Base-by-base conservation (phyloP, 2,113 vertebrate genomes). In the Cheilinus undulatus region DNA sequence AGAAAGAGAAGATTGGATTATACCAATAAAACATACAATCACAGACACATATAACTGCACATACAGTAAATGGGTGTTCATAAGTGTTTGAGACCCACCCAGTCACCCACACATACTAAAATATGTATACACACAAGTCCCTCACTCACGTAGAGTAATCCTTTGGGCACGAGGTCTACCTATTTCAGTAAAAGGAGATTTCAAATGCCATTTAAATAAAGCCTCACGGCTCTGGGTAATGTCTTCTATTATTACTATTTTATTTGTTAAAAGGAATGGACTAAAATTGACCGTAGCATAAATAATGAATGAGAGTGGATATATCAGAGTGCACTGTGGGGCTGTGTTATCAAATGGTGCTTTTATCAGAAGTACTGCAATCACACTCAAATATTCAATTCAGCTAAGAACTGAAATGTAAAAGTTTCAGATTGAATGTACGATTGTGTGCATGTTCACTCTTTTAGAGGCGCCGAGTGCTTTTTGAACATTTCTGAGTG, bases 231-330 rank as follows among this genome's bases (percentile, higher is more conserved):
- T 80, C n/a, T 57, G 32, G 52, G 81, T 92, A 91, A 93, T 91
- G 89, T 90, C 79, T 89, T 92, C 80, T 80, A 89, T 92, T 92
- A 92, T 90, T 90, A 91, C 90, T 91, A 90, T 92, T 93, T 92
- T 91, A 93, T 94, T 92, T 89, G 89, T 88, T 93, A 92, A 93
- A 91, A 92, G 92, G 87, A 89, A 82, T 51, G 75, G 76, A 87
- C 89, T 91, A 93, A 92, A 93, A 94, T 91, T 91, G 87, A 90
- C 89, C 77, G n/a, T 3, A 6, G 49, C 76, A 76, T 94, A 54
- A 90, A 92, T 92, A 86, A 90, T 91, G 80, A 83, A 93, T 82
- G 76, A 76, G 59, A 66, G 83, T 68, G 84, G 87, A 92, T 86
- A 87, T 86, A 87, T 88, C 74, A 81, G 91, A 90, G 91, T 89